Percentiles rank a stretch among this genome's conserved stretches.
Conservation (phyloP, 1,140 invertebrate species). For the Paracyclopina nana region DNA sequence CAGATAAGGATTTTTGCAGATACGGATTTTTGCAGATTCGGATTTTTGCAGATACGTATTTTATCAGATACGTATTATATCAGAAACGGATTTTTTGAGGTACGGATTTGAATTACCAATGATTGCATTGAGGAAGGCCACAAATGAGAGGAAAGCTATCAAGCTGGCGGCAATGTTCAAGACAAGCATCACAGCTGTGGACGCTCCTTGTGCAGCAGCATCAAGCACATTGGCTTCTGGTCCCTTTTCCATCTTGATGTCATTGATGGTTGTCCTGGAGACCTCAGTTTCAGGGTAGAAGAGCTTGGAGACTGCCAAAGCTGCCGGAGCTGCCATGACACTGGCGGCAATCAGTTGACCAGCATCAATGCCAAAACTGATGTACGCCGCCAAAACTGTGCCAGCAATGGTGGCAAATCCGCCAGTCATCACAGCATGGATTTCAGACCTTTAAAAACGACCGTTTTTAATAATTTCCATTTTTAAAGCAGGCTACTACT, state of each 20-base stretch:
- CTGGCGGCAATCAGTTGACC: slow-evolving; percentile 66
- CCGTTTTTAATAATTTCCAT: too few relatives aligned
- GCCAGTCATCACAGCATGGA: slow-evolving; percentile 77
- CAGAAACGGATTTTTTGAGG: slow-evolving; percentile 66
- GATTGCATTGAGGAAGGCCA: slow-evolving; percentile 48
- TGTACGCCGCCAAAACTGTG: slow-evolving; percentile 76
- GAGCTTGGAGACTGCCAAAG: slow-evolving; percentile 68
- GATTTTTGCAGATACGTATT: too few relatives aligned
- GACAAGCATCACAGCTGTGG: slow-evolving; percentile 48
- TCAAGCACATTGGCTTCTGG: slow-evolving; percentile 49
- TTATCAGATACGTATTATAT: too few relatives aligned
- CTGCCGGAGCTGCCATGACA: slow-evolving; percentile 83
- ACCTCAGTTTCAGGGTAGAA: slow-evolving; percentile 42
- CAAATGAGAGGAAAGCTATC: slow-evolving; percentile 68
- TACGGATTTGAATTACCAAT: slow-evolving; percentile 15
- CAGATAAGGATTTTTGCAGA: too few relatives aligned
- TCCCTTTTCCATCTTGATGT: neutral
- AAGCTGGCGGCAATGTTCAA: slow-evolving; percentile 73
- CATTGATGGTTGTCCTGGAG: slow-evolving; percentile 2
- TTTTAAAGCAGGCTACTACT: too few relatives aligned
- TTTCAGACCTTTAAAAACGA: slow-evolving; percentile 40
- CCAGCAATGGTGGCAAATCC: slow-evolving; percentile 90
- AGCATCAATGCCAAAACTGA: slow-evolving; percentile 64
- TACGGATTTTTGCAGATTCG: too few relatives aligned
- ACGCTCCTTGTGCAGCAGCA: slow-evolving; percentile 68